Conservation (phyloP, 2,888 invertebrate species). For the Drosophila villosipedis region DNA sequence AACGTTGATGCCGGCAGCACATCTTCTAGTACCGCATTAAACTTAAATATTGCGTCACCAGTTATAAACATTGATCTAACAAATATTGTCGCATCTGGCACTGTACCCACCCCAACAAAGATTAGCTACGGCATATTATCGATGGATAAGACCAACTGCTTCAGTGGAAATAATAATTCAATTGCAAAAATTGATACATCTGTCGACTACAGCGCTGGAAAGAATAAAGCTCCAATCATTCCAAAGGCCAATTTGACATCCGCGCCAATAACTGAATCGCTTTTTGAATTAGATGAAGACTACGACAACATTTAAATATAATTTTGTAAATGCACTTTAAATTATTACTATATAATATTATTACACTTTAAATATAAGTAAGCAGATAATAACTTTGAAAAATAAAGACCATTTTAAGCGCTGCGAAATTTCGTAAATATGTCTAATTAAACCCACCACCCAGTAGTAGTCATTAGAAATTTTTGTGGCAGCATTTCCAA, state of each 20-base stretch:
- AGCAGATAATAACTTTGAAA: constrained; percentile 28
- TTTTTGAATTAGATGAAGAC: constrained; percentile 85
- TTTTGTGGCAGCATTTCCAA: background rate
- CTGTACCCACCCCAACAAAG: constrained; percentile 49
- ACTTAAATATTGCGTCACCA: constrained; percentile 76
- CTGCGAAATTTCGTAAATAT: background rate
- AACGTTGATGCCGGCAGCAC: constrained; percentile 32
- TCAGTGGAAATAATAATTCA: constrained; percentile 52
- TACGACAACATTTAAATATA: constrained; percentile 85
- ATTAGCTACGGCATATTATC: constrained; percentile 59
- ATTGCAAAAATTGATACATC: constrained; percentile 53
- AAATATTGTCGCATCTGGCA: constrained; percentile 77
- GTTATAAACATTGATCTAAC: constrained; percentile 85
- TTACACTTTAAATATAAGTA: constrained; percentile 56
- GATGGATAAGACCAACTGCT: constrained; percentile 25
- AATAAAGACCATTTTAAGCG: constrained; percentile 41
- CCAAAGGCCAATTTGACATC: constrained; percentile 63
- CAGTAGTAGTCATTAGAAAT: background rate
- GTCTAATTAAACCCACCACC: background rate
- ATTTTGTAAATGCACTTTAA: constrained; percentile 62
- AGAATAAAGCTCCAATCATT: constrained; percentile 65
- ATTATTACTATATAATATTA: constrained; percentile 68
- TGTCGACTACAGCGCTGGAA: constrained; percentile 58
- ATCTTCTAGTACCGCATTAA: constrained; percentile 41
- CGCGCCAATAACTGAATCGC: constrained; percentile 67